These are phyloP conservation scores for Nemoura dubitans DNA, from an alignment of 2,888 invertebrate species.

Conservation along the genomic window DNA sequence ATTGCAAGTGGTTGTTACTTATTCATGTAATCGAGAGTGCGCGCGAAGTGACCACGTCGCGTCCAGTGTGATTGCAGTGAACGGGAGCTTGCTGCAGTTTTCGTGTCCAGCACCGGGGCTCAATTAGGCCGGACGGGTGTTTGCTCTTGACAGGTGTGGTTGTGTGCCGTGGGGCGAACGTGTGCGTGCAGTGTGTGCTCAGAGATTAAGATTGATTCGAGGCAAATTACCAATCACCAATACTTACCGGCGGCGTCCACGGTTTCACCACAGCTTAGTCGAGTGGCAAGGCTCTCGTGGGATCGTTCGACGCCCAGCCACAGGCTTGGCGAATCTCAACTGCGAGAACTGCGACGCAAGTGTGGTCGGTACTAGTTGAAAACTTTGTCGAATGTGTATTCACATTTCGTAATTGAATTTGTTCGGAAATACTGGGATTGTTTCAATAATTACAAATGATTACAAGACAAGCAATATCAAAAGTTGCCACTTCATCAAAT, in stretches of 20 bases:
- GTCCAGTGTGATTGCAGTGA: neutral
- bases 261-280: neutral
- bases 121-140: neutral
- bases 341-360: too few relatives aligned
- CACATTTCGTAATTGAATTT: too few relatives aligned
- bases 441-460: too few relatives aligned
- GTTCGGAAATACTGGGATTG: too few relatives aligned
- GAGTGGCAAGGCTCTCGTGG: neutral
- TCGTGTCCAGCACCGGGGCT: neutral
- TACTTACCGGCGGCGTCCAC: neutral
- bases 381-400: too few relatives aligned
- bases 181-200: neutral
- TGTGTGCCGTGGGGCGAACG: neutral
- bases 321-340: too few relatives aligned
- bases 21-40: neutral
- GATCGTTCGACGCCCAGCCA: too few relatives aligned
- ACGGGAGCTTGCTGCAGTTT: neutral
- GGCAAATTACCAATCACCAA: constrained; percentile 5
- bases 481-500: too few relatives aligned
- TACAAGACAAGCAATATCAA: too few relatives aligned
- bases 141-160: neutral
- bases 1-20: neutral
- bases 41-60: too few relatives aligned
- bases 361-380: too few relatives aligned
- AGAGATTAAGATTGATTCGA: constrained; percentile 2